phyloP scores from a whole-genome alignment of 2,113 vertebrate species.

The Microtus richardsoni region DNA sequence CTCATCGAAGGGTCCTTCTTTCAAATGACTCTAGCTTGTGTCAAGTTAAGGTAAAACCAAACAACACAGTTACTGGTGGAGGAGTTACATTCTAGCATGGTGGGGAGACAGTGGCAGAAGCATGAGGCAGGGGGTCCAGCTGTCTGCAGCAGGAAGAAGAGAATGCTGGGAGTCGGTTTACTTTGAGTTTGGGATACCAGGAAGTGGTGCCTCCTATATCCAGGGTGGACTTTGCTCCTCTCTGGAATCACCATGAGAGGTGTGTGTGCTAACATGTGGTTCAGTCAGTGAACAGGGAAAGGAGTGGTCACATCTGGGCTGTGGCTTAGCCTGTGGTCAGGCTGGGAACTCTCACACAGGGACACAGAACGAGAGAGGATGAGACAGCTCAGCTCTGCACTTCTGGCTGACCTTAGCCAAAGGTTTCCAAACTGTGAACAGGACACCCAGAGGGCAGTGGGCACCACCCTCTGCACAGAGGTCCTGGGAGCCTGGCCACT shows the following conservation, averaged over 20 bases:
- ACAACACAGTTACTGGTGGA: not conserved
- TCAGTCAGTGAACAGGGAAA: not conserved
- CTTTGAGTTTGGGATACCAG: not conserved
- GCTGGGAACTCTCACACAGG: not conserved
- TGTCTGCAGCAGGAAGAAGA: not conserved
- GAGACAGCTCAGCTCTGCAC: not conserved
- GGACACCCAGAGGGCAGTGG: not conserved
- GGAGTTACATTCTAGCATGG: not conserved
- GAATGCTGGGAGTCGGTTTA: not conserved
- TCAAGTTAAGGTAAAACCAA: not conserved
- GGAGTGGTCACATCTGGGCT: not conserved
- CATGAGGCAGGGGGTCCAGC: not conserved
- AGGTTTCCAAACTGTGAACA: not conserved
- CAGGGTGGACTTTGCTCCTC: not conserved
- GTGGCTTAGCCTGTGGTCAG: not conserved
- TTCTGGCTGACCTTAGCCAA: not conserved
- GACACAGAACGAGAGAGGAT: not conserved
- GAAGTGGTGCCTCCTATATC: not conserved
- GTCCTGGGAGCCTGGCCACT: not conserved
- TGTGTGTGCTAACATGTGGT: not conserved
- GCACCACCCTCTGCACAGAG: not conserved
- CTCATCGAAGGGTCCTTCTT: not conserved
- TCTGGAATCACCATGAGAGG: not conserved
- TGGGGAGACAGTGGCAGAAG: not conserved
- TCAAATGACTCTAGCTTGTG: not conserved